These are phyloP conservation scores for Yponomeuta sedellus DNA, from an alignment of 2,888 invertebrate genomes.

Conservation along the genomic window DNA sequence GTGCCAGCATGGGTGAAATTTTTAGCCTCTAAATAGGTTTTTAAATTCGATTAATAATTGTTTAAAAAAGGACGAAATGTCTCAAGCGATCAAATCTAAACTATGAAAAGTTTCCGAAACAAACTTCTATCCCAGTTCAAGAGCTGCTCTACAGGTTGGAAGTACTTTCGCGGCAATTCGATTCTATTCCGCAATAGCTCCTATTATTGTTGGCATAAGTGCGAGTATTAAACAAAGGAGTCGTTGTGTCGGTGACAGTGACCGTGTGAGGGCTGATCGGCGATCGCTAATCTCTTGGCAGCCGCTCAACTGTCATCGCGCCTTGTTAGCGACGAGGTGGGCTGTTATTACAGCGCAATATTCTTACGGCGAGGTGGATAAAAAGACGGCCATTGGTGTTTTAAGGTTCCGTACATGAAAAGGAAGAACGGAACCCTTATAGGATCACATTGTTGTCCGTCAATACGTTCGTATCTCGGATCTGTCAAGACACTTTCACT, in stretches of 20 bases:
- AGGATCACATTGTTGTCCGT: too few species aligned
- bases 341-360: background rate
- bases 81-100: too few species aligned
- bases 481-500: too few species aligned
- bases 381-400: background rate
- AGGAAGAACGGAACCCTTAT: too few species aligned
- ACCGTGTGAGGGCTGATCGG: conserved; percentile 20
- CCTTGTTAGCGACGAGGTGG: conserved; percentile 27
- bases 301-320: conserved; percentile 48
- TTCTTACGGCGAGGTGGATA: background rate
- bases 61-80: too few species aligned
- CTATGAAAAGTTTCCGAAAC: background rate
- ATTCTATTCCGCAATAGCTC: background rate
- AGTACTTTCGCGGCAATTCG: background rate
- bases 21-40: too few species aligned
- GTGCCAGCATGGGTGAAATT: too few species aligned
- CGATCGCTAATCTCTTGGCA: conserved; percentile 65
- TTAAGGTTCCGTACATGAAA: too few species aligned
- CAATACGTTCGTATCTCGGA: too few species aligned
- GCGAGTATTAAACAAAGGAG: background rate
- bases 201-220: too few species aligned
- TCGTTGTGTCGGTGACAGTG: background rate
- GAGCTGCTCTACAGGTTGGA: background rate
- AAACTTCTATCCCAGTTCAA: background rate
- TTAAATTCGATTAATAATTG: too few species aligned